These are phyloP conservation scores for Ammodramus savannarum DNA, from an alignment of 2,113 vertebrate genomes.

Conservation along the genomic window DNA sequence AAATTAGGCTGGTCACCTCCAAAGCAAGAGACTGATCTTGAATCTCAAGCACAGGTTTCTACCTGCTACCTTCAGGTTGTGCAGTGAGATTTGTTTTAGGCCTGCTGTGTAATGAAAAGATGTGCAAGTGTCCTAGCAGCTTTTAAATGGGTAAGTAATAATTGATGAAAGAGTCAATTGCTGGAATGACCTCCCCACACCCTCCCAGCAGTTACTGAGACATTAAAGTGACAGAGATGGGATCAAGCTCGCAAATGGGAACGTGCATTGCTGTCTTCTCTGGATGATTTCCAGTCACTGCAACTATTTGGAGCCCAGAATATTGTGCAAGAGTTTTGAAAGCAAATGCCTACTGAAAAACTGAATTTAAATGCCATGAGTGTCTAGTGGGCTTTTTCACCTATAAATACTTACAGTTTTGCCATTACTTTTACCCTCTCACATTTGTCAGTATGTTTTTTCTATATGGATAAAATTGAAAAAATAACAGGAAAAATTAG, in stretches of 20 bases:
- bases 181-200: slow-evolving; percentile 20
- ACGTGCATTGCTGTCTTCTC: neutral
- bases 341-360: neutral
- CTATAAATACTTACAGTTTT: neutral
- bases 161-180: slow-evolving; percentile 38
- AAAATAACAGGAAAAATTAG: neutral
- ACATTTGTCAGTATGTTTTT: neutral
- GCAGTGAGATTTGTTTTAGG: neutral
- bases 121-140: neutral
- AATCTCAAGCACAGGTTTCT: neutral
- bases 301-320: neutral
- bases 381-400: neutral
- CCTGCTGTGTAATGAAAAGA: neutral
- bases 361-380: neutral
- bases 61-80: neutral
- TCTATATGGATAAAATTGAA: neutral
- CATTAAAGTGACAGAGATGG: neutral
- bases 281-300: neutral
- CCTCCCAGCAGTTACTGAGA: neutral
- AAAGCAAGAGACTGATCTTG: neutral
- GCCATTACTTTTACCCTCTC: neutral
- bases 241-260: neutral
- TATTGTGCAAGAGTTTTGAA: neutral
- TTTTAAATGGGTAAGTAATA: slow-evolving; percentile 39
- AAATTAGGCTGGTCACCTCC: neutral